A percentile compares a stretch with the other conserved stretches of the same genome.
Evolutionary conservation across 2,113 vertebrate genomes (phyloP).

Genomic region (Proterorhinus semilunaris): DNA sequence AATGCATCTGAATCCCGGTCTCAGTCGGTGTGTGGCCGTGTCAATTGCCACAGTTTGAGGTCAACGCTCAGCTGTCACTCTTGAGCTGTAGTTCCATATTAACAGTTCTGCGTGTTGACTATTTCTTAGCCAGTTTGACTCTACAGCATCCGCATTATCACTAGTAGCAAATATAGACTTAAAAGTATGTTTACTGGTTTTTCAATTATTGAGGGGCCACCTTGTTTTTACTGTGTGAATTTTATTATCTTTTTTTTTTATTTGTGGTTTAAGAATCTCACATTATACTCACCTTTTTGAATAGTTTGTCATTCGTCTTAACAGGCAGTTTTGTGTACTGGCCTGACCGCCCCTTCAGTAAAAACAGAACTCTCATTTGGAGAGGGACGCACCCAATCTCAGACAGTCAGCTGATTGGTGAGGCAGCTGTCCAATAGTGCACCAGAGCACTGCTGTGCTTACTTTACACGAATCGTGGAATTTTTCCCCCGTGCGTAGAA

Average conservation of each 20-base stretch:
- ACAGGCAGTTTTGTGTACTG: slow-evolving; percentile 48
- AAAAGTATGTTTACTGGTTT: not conserved
- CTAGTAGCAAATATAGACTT: not conserved
- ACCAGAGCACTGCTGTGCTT: slow-evolving; percentile 53
- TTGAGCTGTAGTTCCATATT: not conserved
- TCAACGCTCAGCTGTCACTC: slow-evolving; percentile 62
- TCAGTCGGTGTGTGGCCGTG: slow-evolving; percentile 16
- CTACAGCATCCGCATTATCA: not conserved
- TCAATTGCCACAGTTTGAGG: slow-evolving; percentile 51
- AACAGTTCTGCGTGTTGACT: not conserved
- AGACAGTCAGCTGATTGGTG: slow-evolving; percentile 67
- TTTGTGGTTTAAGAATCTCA: not conserved
- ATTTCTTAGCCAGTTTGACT: no score
- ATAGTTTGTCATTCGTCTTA: slow-evolving; percentile 18
- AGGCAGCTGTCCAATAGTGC: slow-evolving; percentile 69
- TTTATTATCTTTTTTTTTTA: not conserved
- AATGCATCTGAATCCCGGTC: slow-evolving; percentile 48
- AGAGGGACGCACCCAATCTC: slow-evolving; percentile 50
- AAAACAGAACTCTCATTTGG: slow-evolving; percentile 55
- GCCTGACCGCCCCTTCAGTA: slow-evolving; percentile 24
- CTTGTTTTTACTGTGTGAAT: not conserved
- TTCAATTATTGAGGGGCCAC: no score
- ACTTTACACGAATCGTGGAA: slow-evolving; percentile 76
- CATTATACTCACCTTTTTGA: not conserved
- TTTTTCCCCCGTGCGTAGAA: slow-evolving; percentile 56